Evolutionary conservation across 2,113 vertebrate species (phyloP).

Genomic region (Equus przewalskii): DNA sequence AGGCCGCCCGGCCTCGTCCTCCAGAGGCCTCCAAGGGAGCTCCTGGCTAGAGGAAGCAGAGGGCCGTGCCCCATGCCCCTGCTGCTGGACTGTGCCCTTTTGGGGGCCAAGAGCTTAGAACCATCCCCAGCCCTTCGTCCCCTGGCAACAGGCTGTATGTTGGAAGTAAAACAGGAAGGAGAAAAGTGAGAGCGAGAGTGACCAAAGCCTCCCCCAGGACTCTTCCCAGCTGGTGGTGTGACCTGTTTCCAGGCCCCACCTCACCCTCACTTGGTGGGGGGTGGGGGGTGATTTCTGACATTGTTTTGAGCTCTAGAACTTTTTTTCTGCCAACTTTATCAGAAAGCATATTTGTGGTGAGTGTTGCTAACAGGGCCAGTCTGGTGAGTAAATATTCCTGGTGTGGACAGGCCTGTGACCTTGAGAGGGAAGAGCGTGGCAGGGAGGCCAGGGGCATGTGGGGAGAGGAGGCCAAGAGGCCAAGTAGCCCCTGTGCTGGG

Average conservation of each 20-base stretch:
- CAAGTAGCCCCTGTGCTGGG: background rate
- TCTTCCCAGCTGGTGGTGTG: background rate
- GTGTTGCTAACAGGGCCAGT: slow-evolving; percentile 93
- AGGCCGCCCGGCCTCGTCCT: background rate
- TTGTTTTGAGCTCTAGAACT: slow-evolving; percentile 85
- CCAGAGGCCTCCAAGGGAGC: background rate
- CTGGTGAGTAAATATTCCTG: slow-evolving; percentile 93
- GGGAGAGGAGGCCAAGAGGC: slow-evolving; percentile 66
- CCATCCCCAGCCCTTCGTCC: background rate
- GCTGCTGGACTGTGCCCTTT: background rate
- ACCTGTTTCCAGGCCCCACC: slow-evolving; percentile 21
- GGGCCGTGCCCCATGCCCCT: background rate
- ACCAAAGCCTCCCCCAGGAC: slow-evolving; percentile 10
- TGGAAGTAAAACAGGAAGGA: slow-evolving; percentile 55
- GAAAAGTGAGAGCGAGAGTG: background rate
- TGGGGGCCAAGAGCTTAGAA: background rate
- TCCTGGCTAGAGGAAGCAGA: background rate
- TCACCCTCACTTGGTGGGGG: background rate
- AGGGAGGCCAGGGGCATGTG: slow-evolving; percentile 28
- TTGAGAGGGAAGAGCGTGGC: slow-evolving; percentile 87
- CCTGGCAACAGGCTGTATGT: slow-evolving; percentile 36
- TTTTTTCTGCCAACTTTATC: slow-evolving; percentile 95
- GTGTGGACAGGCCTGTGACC: slow-evolving; percentile 92
- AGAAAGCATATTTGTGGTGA: slow-evolving; percentile 96
- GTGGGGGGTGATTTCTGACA: slow-evolving; percentile 73